Base-by-base conservation (phyloP, 2,113 vertebrate genomes). In the Girardinichthys multiradiatus region DNA sequence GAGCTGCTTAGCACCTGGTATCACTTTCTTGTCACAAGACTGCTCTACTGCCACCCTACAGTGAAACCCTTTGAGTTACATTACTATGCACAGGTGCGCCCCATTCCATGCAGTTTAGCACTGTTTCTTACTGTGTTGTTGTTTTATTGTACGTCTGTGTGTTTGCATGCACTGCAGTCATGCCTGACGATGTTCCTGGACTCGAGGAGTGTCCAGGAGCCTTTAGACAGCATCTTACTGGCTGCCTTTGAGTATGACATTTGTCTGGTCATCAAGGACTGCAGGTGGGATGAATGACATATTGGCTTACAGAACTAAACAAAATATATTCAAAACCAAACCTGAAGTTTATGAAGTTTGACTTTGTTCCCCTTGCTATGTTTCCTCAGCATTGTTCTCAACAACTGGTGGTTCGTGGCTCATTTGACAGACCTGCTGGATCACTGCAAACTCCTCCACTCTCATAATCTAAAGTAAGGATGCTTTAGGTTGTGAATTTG, bases 401-500 rank as follows among this genome's bases (percentile, higher is more conserved):
- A 97, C 94, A 99, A 99, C 93, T 99, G 98, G 98, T 99, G 98
- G 98, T 99, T 99, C 62, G 97, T 99, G 88, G 97, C 97, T 80
- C 98, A 99, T 79, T 90, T 99, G 88, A 98, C 97, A 0, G 98
- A 99, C 88, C 94, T 99, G 2, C 80, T 99, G 91, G 97, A 99
- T 86, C 98, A 99, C 87, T 99, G 98, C 82, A 96, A 96, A 77
- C 95, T 99, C 58, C 95, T 99, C 27, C 97, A 98, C 77, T 98
- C 97, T 2, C 98, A 99, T 91, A 99, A 97, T 84, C 94, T 99
- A 39, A 97, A 98, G 98, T 99, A 93, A 94, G 97, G 85, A 21
- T 63, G 33, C 11, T 12, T 21, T 66, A 33, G 4, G 12, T 3
- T 39, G 61, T 62, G 19, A 29, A 67, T 35, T 73, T 27, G 58